Evolutionary conservation across 2,888 invertebrate species (phyloP), one percentile per base, ranked within the genome.

Genomic region (Chrysomela aeneicollis): DNA sequence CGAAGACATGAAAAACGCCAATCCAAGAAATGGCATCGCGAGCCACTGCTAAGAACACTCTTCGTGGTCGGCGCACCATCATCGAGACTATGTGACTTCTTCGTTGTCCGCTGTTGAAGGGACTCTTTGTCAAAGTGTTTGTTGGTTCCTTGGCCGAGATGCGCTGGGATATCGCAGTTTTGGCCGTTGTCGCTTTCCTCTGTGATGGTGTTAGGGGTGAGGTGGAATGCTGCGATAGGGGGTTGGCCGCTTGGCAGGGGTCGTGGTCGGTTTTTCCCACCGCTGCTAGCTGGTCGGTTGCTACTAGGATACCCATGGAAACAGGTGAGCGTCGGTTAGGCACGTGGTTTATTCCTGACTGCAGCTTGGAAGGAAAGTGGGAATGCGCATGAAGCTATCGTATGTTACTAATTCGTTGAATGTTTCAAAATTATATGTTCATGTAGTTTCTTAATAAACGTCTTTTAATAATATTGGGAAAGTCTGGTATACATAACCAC

Each of bases 251-350:
- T 1, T 77, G 77, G 77, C 61, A 74, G 58, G 76, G 71, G 10
- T 73, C 75, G 9, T 77, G 78, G 76, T 71, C 74, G 19, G 70
- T 75, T 55, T 76, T 71, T 63, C 77, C 79, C 8, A 75, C 77
- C 9, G 68, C 74, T 5, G 72, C 76, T 12, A 64, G 73, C 4
- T 81, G 81, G 81, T 77, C 80, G 15, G 42, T 81, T 26, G 73
- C 78, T 61, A 78, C 74, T n/a, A 76, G 75, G 63, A 79, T 81
- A 66, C 79, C 81, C 5, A 77, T 80, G 78, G 73, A 73, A n/a
- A 19, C 71, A 75, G 80, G 80, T 80, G 72, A 63, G 26, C 9
- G 22, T 5, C 3, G 19, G 46, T 10, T 22, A 51, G 15, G n/a
- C 30, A 26, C 10, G 35, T 35, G 10, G 10, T 6, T 9, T 35